Conservation (phyloP, 1,140 invertebrate genomes). For the Centruroides vittatus region DNA sequence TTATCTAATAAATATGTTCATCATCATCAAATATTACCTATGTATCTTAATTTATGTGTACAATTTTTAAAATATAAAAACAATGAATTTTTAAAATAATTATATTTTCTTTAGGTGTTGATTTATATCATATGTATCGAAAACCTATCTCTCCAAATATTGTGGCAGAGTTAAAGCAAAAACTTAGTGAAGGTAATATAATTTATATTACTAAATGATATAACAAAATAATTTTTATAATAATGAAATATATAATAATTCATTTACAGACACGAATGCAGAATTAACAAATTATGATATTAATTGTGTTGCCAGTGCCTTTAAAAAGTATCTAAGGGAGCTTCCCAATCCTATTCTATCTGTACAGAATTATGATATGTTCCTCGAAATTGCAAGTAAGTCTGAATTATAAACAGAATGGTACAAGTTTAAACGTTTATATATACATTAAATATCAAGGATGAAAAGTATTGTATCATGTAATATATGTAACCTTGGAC, state of each 20-base stretch:
- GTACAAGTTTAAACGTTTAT: no score
- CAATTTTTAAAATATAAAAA: no score
- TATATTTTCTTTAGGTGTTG: slow-evolving; percentile 25
- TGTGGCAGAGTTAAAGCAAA: slow-evolving; percentile 43
- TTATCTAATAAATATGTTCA: no score
- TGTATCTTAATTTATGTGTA: no score
- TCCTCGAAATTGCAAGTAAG: slow-evolving; percentile 45
- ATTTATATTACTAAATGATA: neutral
- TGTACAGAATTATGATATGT: slow-evolving; percentile 55
- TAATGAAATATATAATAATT: no score
- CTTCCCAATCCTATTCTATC: slow-evolving; percentile 63
- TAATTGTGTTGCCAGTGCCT: slow-evolving; percentile 43
- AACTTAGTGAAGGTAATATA: slow-evolving; percentile 44
- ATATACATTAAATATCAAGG: no score
- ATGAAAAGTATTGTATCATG: no score
- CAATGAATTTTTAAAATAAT: no score
- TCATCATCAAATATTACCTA: no score
- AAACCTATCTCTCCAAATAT: slow-evolving; percentile 45
- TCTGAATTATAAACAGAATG: slow-evolving; percentile 8
- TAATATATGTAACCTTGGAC: no score
- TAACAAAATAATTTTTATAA: neutral
- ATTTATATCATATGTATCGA: slow-evolving; percentile 51
- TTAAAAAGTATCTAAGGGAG: slow-evolving; percentile 59
- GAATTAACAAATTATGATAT: slow-evolving; percentile 43
- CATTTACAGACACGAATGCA: slow-evolving; percentile 25